phyloP scores from a whole-genome alignment of 2,888 invertebrate genomes.

The Bugula neritina region DNA sequence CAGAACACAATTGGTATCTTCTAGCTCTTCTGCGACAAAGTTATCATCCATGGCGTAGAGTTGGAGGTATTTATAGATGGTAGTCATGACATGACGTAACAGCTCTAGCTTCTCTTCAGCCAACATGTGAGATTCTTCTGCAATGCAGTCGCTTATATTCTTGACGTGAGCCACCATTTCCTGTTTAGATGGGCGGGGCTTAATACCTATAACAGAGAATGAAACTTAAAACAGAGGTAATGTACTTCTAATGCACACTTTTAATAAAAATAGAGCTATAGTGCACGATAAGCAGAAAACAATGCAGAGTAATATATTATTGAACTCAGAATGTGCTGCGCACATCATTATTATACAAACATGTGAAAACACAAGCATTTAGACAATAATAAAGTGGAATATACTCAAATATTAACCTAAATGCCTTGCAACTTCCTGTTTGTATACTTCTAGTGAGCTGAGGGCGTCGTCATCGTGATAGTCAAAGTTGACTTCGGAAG shows the following conservation, averaged over 20 bases:
- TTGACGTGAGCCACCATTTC: conserved; percentile 11
- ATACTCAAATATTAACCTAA: conserved; percentile 4
- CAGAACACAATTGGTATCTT: neutral
- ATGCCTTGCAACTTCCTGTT: neutral
- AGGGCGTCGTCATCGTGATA: conserved; percentile 23
- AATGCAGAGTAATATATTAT: too few species aligned
- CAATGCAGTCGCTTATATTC: conserved; percentile 6
- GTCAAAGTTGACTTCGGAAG: conserved; percentile 30
- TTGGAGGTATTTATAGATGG: conserved; percentile 32
- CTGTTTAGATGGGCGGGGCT: neutral
- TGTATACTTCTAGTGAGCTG: conserved; percentile 12
- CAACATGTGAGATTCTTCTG: neutral
- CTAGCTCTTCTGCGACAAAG: neutral
- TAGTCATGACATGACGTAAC: conserved; percentile 34
- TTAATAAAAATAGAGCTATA: too few species aligned
- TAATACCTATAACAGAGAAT: conserved; percentile 1
- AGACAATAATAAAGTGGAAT: too few species aligned
- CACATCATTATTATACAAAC: too few species aligned
- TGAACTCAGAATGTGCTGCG: too few species aligned
- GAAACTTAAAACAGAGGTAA: too few species aligned
- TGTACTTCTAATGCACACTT: too few species aligned
- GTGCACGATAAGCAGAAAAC: too few species aligned
- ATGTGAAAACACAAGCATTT: too few species aligned
- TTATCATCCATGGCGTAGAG: conserved; percentile 29
- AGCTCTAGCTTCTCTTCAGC: conserved; percentile 10